A percentile compares a stretch with the other conserved stretches of the same genome.
Evolutionary conservation across 2,888 invertebrate genomes (phyloP).

Genomic region (Operophtera brumata): DNA sequence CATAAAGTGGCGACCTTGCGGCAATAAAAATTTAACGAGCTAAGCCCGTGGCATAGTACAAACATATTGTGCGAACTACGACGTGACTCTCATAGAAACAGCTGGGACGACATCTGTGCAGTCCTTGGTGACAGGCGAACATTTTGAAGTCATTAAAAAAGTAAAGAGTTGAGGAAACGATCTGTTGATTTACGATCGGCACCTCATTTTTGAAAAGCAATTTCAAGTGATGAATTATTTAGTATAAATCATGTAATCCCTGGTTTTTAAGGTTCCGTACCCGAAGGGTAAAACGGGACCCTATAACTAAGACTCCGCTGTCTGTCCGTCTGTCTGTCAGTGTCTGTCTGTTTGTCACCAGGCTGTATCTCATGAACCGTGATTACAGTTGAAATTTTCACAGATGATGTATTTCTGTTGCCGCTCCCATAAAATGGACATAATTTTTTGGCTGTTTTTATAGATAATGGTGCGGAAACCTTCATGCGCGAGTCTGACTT

Average conservation of each 20-base stretch:
- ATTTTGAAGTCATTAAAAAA: slow-evolving; percentile 48
- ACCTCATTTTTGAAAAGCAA: slow-evolving; percentile 34
- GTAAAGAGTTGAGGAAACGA: slow-evolving; percentile 57
- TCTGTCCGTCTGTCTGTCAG: too few relatives aligned
- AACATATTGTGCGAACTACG: slow-evolving; percentile 56
- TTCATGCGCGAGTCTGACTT: too few relatives aligned
- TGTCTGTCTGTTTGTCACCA: too few relatives aligned
- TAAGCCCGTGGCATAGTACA: slow-evolving; percentile 58
- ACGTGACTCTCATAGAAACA: slow-evolving; percentile 77
- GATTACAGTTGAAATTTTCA: too few relatives aligned
- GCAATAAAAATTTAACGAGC: slow-evolving; percentile 81
- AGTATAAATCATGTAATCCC: slow-evolving; percentile 22
- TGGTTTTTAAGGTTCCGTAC: slow-evolving; percentile 32
- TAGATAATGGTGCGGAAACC: too few relatives aligned
- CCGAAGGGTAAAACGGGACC: too few relatives aligned
- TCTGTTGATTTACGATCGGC: slow-evolving; percentile 51
- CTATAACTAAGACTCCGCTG: too few relatives aligned
- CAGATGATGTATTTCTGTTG: too few relatives aligned
- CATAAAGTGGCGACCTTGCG: slow-evolving; percentile 81
- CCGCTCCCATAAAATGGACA: too few relatives aligned
- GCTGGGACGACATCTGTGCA: slow-evolving; percentile 66
- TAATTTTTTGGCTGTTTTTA: too few relatives aligned
- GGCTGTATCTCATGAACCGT: too few relatives aligned
- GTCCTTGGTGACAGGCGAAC: slow-evolving; percentile 39
- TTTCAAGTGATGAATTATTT: slow-evolving; percentile 30